Evolutionary conservation across 2,888 invertebrate species (phyloP).

Genomic region (Chrysotoxum bicinctum): DNA sequence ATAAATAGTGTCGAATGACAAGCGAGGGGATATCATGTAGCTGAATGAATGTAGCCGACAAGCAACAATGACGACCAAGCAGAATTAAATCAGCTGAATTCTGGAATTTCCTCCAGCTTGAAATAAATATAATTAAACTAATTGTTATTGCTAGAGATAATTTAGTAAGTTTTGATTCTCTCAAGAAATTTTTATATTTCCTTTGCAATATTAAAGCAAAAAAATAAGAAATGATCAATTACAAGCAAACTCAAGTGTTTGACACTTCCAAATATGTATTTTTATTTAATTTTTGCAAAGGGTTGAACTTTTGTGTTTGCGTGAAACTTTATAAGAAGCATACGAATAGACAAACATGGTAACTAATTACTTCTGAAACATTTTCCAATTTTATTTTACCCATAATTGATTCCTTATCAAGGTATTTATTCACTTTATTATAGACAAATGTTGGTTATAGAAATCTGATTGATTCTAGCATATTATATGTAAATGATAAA

Average conservation of each 20-base stretch:
- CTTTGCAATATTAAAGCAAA: slow-evolving; percentile 60
- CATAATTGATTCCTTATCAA: too few relatives aligned
- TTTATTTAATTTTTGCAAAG: neutral
- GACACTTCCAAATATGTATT: neutral
- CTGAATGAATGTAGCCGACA: slow-evolving; percentile 4
- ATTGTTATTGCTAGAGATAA: slow-evolving; percentile 70
- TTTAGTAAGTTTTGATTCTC: slow-evolving; percentile 67
- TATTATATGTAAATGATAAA: too few relatives aligned
- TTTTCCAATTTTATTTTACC: too few relatives aligned
- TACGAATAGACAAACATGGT: too few relatives aligned
- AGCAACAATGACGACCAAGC: slow-evolving; percentile 43
- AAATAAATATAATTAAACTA: slow-evolving; percentile 59
- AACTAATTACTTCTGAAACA: too few relatives aligned
- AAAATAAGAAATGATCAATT: slow-evolving; percentile 24
- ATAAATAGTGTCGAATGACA: slow-evolving; percentile 31
- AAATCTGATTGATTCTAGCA: too few relatives aligned
- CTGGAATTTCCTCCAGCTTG: slow-evolving; percentile 38
- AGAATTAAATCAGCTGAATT: slow-evolving; percentile 33
- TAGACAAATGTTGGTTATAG: too few relatives aligned
- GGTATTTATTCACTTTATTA: too few relatives aligned
- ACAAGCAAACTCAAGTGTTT: neutral
- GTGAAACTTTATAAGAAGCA: neutral
- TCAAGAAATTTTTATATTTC: slow-evolving; percentile 65
- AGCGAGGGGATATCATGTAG: neutral
- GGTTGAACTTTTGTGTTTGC: neutral